Percentiles rank a stretch among this genome's conserved stretches.
phyloP scores from a whole-genome alignment of 2,113 vertebrate species.

The Xenopus laevis region DNA sequence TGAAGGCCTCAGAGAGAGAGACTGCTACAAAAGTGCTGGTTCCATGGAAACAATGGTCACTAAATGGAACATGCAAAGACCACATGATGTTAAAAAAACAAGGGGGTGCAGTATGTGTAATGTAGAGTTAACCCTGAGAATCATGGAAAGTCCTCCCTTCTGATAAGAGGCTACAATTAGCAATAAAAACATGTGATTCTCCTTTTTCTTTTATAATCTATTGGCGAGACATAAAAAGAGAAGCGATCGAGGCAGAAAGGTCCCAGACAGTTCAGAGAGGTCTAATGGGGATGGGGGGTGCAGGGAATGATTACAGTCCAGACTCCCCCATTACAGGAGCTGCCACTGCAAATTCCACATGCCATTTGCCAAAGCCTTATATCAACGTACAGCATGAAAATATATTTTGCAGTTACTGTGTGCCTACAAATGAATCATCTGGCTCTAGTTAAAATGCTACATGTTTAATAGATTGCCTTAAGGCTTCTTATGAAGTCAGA shows the following conservation, averaged over 20 bases:
- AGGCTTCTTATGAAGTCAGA: too few relatives aligned
- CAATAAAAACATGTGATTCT: too few relatives aligned
- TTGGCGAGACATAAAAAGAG: too few relatives aligned
- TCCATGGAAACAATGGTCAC: conserved; percentile 9
- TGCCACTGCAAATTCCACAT: too few relatives aligned
- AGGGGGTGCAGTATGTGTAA: not conserved
- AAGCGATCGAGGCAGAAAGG: not conserved
- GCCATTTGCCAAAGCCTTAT: too few relatives aligned
- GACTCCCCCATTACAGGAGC: too few relatives aligned
- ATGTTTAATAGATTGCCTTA: too few relatives aligned
- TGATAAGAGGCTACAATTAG: too few relatives aligned
- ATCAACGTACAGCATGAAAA: not conserved
- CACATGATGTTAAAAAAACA: not conserved
- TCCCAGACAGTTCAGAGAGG: not conserved
- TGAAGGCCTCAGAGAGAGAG: not conserved
- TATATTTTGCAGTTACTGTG: not conserved
- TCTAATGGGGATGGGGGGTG: not conserved
- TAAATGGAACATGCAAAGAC: not conserved
- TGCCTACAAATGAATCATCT: too few relatives aligned
- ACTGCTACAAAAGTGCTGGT: not conserved
- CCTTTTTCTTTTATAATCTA: too few relatives aligned
- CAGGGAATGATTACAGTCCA: not conserved
- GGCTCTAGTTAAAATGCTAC: too few relatives aligned
- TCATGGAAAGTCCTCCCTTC: too few relatives aligned
- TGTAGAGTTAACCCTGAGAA: not conserved